phyloP scores from a whole-genome alignment of 2,797 vertebrate genomes.

The Poliocrania exsul region DNA sequence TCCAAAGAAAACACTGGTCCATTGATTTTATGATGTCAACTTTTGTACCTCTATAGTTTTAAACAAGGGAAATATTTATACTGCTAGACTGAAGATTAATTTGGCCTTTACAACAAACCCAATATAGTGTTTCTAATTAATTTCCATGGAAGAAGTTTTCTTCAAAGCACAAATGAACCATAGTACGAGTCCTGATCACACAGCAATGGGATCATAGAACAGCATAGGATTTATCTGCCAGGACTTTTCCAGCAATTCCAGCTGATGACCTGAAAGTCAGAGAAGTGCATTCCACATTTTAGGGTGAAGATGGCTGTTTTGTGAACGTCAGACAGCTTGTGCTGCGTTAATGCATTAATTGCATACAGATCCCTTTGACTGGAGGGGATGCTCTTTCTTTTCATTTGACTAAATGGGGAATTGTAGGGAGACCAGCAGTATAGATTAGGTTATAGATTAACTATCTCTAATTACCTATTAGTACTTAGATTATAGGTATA shows the following conservation, averaged over 20 bases:
- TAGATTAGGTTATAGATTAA: neutral
- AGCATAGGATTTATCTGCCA: neutral
- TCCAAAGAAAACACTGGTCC: neutral
- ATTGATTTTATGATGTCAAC: neutral
- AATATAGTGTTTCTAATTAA: neutral
- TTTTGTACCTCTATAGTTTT: neutral
- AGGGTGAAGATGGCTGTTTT: neutral
- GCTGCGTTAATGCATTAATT: neutral
- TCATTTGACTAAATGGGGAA: neutral
- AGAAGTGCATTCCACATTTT: neutral
- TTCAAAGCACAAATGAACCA: neutral
- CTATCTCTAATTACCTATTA: neutral
- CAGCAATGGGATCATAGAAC: neutral
- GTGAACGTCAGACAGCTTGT: neutral
- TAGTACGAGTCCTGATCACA: neutral
- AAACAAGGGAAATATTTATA: neutral
- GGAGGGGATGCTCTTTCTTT: neutral
- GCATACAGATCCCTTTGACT: neutral
- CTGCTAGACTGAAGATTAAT: neutral
- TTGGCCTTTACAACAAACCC: neutral
- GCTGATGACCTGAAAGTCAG: neutral
- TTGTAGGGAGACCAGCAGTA: neutral
- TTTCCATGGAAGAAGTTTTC: neutral
- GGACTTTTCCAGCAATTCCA: neutral
- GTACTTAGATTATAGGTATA: neutral